Evolutionary conservation across 1,140 invertebrate species (phyloP).

Genomic region (Calephelis virginiensis): DNA sequence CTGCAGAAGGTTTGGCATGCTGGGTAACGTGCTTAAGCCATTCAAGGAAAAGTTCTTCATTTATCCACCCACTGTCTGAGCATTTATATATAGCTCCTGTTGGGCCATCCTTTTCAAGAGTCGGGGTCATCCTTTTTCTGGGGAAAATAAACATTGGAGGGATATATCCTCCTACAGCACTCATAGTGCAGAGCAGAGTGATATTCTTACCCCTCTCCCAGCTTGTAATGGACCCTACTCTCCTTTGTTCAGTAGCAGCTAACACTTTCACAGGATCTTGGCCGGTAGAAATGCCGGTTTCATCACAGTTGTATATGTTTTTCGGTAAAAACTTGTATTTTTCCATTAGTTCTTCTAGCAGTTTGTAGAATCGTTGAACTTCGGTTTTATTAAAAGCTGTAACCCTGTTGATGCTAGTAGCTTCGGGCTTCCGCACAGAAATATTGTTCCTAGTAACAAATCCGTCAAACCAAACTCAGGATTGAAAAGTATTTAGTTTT

Average conservation of each 20-base stretch:
- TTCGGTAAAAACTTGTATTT: too few relatives aligned
- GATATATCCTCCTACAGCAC: constrained; percentile 18
- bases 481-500: too few relatives aligned
- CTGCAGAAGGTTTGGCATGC: constrained; percentile 23
- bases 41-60: constrained; percentile 23
- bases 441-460: background rate
- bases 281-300: constrained; percentile 66
- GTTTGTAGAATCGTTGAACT: too few relatives aligned
- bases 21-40: constrained; percentile 23
- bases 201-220: constrained; percentile 27
- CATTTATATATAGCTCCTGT: constrained; percentile 25
- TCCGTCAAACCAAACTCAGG: too few relatives aligned
- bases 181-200: constrained; percentile 24
- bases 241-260: constrained; percentile 44
- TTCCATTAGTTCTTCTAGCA: too few relatives aligned
- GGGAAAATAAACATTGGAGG: constrained; percentile 30
- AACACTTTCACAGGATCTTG: constrained; percentile 63
- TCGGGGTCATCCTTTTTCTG: constrained; percentile 25
- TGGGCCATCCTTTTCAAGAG: constrained; percentile 27
- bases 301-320: constrained; percentile 37
- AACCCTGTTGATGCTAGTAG: too few relatives aligned
- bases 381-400: too few relatives aligned
- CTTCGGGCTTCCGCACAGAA: constrained; percentile 30
- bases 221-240: constrained; percentile 26
- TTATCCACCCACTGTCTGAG: constrained; percentile 29